Base-by-base conservation (phyloP, 2,113 vertebrate species). In the Eonycteris spelaea region DNA sequence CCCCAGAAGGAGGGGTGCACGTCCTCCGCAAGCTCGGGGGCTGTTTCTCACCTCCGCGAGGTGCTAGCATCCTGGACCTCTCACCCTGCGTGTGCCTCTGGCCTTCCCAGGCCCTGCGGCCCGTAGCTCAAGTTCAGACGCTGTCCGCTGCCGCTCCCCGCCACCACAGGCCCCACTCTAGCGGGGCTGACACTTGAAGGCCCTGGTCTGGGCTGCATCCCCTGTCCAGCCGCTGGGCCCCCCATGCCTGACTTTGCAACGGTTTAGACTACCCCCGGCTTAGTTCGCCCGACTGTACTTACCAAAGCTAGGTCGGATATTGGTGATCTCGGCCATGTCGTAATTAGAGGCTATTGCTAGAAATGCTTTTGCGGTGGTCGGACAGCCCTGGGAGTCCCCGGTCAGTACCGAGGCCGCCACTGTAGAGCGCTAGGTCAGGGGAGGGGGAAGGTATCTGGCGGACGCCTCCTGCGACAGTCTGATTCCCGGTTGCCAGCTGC, bases 261-360 rank as follows among this genome's bases (percentile, higher is more conserved):
- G 11, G 38, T 68, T 89, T 65, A 35, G 28, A 90, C 77, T 14
- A 61, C 55, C 51, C 79, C 53, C 14, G 82, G 83, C 77, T 90
- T 71, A 92, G 90, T 91, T 93, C 84, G 14, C 67, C 24, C 35
- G 68, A 71, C 24, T 80, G 48, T n/a, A 98, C 98, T 99, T 97
- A 99, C 98, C 98, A 92, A 98, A 98, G 96, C 97, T 96, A 88
- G 98, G 98, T 85, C 95, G 97, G 91, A 98, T 97, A 28, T 98
- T 98, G 97, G 98, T 98, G 98, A 99, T 98, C 97, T 99, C 98
- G 70, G 98, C 98, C 98, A 99, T 99, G 98, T 98, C 97, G 96
- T 90, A 90, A 74, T 96, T 83, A 84, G 91, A 97, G 35, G 91
- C 45, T 88, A 67, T 92, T 84, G 96, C 89, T 94, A 59, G 55